Base-by-base conservation (phyloP, 2,888 invertebrate species). In the Ectobius pallidus region DNA sequence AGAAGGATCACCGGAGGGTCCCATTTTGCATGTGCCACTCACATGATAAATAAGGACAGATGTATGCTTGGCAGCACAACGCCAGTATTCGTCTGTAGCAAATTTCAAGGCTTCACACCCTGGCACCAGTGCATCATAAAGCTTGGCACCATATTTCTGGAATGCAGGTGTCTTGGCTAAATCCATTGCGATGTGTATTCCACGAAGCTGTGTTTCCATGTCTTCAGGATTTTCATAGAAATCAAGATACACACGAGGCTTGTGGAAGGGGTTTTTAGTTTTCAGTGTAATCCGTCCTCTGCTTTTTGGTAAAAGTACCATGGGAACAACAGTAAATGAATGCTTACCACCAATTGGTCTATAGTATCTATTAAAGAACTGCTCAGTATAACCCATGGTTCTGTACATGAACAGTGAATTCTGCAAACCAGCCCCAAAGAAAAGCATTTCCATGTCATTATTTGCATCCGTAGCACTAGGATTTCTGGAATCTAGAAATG, bases 161-260 rank as follows among this genome's bases (percentile, higher is more conserved):
- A 96, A 95, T 0, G 95, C 91, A 1, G 89, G 87, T 0, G 93
- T 91, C 72, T 91, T 90, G 0, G 94, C 94, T 18, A 95, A 85
- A 72, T 79, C 78, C 30, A 81, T 69, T 4, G 78, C 80, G 4
- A 82, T 27, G 52, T 73, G 72, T 25, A 74, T 63, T n/a, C 79
- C 80, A 73, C 77, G 78, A 3, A 80, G 76, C 46, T 79, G 62
- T 11, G 74, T 76, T 14, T 76, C 74, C 11, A 79, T 70, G 71
- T 86, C 86, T 32, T 80, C 76, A 30, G 81, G 80, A 7, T 82
- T 91, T 0, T 93, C 90, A 80, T 97, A 92, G 81, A 98, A 98
- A 81, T 97, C 97, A 0, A 97, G 96, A 80, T 94, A 92, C 70
- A 98, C 92, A 16, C 92, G 89, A 0, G 97, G 97, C 75, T 92